phyloP scores from a whole-genome alignment of 2,797 vertebrate genomes.

The Gymnopithys bicolor region DNA sequence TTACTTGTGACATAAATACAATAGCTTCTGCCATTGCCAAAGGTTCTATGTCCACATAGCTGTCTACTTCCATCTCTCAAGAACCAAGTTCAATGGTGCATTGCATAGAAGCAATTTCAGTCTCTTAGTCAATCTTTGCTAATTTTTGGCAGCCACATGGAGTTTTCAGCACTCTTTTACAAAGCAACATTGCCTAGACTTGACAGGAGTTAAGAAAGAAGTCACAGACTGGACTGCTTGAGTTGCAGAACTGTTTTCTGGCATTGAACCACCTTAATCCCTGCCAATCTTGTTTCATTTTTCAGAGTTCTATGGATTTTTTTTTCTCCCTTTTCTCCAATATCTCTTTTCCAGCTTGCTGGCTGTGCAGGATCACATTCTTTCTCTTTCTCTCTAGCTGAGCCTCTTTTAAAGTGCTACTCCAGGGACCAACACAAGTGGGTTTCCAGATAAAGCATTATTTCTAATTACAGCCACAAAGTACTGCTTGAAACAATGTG shows the following conservation, averaged over 20 bases:
- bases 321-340: neutral
- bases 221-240: neutral
- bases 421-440: neutral
- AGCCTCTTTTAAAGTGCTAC: neutral
- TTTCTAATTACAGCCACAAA: neutral
- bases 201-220: slow-evolving; percentile 13
- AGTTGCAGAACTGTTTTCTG: neutral
- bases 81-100: neutral
- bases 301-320: neutral
- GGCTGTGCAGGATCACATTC: neutral
- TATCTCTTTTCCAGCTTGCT: neutral
- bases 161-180: neutral
- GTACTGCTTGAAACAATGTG: neutral
- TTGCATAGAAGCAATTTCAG: neutral
- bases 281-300: neutral
- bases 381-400: neutral
- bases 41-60: neutral
- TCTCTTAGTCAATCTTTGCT: neutral
- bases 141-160: neutral
- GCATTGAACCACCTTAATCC: neutral
- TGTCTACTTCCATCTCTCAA: neutral
- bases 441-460: neutral
- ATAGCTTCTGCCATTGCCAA: neutral
- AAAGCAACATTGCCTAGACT: neutral
- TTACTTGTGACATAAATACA: neutral